phyloP scores from a whole-genome alignment of 2,797 vertebrate species.

The Phrynocephalus forsythii region DNA sequence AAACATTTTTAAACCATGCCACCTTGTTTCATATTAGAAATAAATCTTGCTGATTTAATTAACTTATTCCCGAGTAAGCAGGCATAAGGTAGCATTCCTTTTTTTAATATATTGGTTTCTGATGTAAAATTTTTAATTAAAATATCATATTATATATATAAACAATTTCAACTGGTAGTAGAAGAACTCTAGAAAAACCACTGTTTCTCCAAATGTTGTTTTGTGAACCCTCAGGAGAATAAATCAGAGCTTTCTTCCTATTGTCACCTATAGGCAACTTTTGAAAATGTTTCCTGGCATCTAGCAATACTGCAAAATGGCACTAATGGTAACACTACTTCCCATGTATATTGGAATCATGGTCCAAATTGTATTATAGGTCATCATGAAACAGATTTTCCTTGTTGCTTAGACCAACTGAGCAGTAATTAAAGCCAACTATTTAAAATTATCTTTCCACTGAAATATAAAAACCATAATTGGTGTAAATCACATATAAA shows the following conservation, averaged over 20 bases:
- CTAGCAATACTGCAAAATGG: conserved; percentile 18
- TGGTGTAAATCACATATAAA: background rate
- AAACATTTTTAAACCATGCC: conserved; percentile 2
- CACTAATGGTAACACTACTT: conserved; percentile 42
- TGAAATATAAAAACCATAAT: conserved; percentile 36
- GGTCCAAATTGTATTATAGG: conserved; percentile 55
- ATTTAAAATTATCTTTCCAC: conserved; percentile 20
- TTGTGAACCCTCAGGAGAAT: conserved; percentile 36
- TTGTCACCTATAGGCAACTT: conserved; percentile 24
- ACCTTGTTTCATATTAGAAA: background rate
- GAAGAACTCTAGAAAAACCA: background rate
- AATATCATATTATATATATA: no score
- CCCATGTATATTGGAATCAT: conserved; percentile 47
- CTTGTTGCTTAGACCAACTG: conserved; percentile 39
- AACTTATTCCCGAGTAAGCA: background rate
- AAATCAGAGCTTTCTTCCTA: conserved; percentile 22
- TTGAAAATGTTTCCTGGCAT: conserved; percentile 38
- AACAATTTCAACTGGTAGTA: background rate
- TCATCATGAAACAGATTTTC: conserved; percentile 48
- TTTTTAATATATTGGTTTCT: background rate
- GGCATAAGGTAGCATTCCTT: background rate
- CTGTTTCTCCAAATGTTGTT: conserved; percentile 12
- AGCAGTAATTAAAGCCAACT: background rate
- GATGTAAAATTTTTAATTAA: conserved; percentile 4
- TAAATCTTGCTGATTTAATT: background rate